These are phyloP conservation scores for Embidobia sp. DNA, from an alignment of 2,888 invertebrate species.

Conservation along the genomic window DNA sequence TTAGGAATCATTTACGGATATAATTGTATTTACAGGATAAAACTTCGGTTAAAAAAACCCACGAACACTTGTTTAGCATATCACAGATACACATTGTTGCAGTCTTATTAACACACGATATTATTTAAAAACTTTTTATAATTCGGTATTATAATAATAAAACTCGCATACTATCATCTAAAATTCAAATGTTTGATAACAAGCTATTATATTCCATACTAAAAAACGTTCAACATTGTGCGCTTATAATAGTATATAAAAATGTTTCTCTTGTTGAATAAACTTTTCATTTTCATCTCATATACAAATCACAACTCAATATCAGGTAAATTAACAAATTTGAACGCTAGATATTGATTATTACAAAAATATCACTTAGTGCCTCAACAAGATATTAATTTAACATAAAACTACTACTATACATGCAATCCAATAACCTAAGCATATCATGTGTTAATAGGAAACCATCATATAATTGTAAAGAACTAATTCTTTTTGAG, in stretches of 20 bases:
- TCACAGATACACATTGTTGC: slow-evolving; percentile 55
- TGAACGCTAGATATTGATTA: too few species aligned
- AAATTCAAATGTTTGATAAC: too few species aligned
- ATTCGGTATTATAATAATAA: too few species aligned
- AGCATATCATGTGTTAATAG: slow-evolving; percentile 28
- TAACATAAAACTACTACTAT: not conserved
- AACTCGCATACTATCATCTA: too few species aligned
- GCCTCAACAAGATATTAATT: not conserved
- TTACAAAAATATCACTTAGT: not conserved
- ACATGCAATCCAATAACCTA: too few species aligned
- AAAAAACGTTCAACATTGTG: too few species aligned
- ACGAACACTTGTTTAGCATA: slow-evolving; percentile 47
- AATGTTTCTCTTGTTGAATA: too few species aligned
- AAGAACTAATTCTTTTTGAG: slow-evolving; percentile 38
- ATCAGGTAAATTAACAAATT: not conserved
- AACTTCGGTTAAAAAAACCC: slow-evolving; percentile 25
- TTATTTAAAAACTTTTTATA: not conserved
- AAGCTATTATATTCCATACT: too few species aligned
- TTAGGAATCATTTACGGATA: slow-evolving; percentile 45
- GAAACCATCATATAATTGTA: slow-evolving; percentile 10
- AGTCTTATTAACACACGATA: slow-evolving; percentile 37
- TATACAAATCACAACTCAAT: too few species aligned
- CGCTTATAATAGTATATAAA: too few species aligned
- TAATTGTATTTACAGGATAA: slow-evolving; percentile 32
- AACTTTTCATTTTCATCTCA: too few species aligned